Base-by-base conservation (phyloP, 2,888 invertebrate genomes). In the Noctua pronuba region DNA sequence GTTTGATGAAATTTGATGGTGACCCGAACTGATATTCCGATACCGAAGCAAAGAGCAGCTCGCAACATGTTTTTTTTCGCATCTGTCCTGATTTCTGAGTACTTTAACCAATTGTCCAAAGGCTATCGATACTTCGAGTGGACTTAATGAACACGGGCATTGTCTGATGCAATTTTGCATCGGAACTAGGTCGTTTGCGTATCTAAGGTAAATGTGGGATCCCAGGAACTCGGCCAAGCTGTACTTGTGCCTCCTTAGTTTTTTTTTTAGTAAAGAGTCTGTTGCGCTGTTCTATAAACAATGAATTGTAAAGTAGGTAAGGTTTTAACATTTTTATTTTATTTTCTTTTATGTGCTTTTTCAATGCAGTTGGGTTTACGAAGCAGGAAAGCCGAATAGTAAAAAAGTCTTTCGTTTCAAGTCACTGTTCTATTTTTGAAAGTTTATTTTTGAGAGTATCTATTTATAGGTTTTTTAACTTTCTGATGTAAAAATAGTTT, bases 101-200 rank as follows among this genome's bases (percentile, higher is more conserved):
- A 31, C 24, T 24, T 24, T 3, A 49, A 52, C 52, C 24, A 52
- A 41, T 18, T 24, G 3, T 71, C 21, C n/a, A 11, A 8, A 28
- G 11, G 18, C 5, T 46, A 60, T 38, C 58, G 11, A 60, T 60
- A 46, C 35, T 72, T 60, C 11, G 5, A 28, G 0, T 60, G 16
- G 55, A n/a, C 13, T 13, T 58, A 58, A 24, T 58, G n/a, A n/a
- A 44, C 31, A 31, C 18, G 7, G 41, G 31, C 13, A 46, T 35
- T 74, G 58, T 44, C 13, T 58, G 28, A 58, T 72, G 21, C 44
- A 58, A 46, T 35, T 71, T 46, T 35, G 21, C 21, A 16, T 73
- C 13, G 11, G 1, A 60, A 35, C 11, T 75, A 28, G 28, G 44
- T 72, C 46, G 4, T 28, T n/a, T 46, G n/a, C 18, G 8, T 46